Evolutionary conservation across 2,888 invertebrate genomes (phyloP).

Genomic region (Platycnemis pennipes): DNA sequence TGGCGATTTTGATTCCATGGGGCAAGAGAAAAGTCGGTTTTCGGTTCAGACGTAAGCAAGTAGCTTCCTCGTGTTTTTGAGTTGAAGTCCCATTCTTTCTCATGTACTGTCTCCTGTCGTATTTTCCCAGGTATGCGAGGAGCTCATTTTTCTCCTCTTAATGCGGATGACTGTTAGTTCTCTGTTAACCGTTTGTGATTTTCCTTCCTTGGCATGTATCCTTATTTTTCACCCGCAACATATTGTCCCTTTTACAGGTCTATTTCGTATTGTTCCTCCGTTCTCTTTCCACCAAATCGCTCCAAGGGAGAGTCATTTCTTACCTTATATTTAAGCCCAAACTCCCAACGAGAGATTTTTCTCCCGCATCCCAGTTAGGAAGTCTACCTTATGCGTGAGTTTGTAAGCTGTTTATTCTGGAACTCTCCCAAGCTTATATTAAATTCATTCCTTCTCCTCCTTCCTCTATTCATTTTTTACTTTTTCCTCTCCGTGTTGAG

Average conservation of each 20-base stretch:
- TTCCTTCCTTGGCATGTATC: background rate
- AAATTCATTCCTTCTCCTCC: background rate
- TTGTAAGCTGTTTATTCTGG: slow-evolving; percentile 15
- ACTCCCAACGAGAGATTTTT: background rate
- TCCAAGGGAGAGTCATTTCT: background rate
- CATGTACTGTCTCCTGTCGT: background rate
- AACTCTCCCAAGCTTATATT: slow-evolving; percentile 3
- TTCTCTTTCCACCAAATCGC: background rate
- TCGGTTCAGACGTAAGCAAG: background rate
- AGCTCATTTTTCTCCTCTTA: slow-evolving; percentile 26
- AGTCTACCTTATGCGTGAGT: slow-evolving; percentile 22
- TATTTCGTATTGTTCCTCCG: background rate
- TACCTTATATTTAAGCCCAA: background rate
- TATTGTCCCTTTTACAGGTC: background rate
- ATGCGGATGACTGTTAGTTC: background rate
- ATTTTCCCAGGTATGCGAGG: background rate
- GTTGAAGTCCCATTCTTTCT: background rate
- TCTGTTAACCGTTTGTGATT: background rate
- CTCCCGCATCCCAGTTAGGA: background rate
- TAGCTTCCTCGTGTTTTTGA: background rate
- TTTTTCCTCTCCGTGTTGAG: background rate
- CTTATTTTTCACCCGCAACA: background rate
- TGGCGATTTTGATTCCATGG: background rate
- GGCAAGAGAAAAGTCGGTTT: background rate
- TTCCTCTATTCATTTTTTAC: background rate